Evolutionary conservation across 2,113 vertebrate genomes (phyloP), one percentile per base, ranked within the genome.

Genomic region (Oncorhynchus masou): DNA sequence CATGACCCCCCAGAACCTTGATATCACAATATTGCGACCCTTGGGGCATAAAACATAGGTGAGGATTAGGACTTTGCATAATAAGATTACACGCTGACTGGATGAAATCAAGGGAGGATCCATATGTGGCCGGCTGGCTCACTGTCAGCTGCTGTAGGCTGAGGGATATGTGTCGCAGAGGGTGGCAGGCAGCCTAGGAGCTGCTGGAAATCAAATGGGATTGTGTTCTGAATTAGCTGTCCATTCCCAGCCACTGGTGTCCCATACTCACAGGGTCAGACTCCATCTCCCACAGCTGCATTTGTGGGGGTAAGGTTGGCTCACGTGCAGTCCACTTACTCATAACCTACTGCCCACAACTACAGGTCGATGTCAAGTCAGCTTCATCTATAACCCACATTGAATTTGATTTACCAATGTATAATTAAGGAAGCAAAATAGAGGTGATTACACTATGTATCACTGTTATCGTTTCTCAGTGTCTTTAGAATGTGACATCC

Each of bases 41-140:
- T 91, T 87, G 95, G 81, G 94, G 93, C 93, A 94, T 95, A 95
- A 93, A 94, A 93, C 92, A 90, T 95, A 94, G 95, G 93, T 95
- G 94, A 92, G 95, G 95, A 96, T 96, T 96, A 96, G 94, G 95
- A 96, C 94, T 96, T 95, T 96, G 95, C 94, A 96, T 96, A 96
- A 96, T 96, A 96, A 96, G 95, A 96, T 96, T 96, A 96, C 95
- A 96, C 93, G 94, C 94, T 94, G 95, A 94, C 94, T 96, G 95
- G 95, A 94, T 95, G 95, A 96, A 96, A 96, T 96, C 95, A 95
- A 96, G 95, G 94, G 94, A 96, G 92, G 92, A 95, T 94, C 95
- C 95, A 94, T 96, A 96, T 95, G 95, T 94, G 94, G 92, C 93
- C 91, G 92, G 92, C 93, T 95, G 94, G 91, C 93, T 93, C 93